A percentile compares a stretch with the other conserved stretches of the same genome.
phyloP scores from a whole-genome alignment of 1,140 invertebrate species.

The Bombus pyrosoma region DNA sequence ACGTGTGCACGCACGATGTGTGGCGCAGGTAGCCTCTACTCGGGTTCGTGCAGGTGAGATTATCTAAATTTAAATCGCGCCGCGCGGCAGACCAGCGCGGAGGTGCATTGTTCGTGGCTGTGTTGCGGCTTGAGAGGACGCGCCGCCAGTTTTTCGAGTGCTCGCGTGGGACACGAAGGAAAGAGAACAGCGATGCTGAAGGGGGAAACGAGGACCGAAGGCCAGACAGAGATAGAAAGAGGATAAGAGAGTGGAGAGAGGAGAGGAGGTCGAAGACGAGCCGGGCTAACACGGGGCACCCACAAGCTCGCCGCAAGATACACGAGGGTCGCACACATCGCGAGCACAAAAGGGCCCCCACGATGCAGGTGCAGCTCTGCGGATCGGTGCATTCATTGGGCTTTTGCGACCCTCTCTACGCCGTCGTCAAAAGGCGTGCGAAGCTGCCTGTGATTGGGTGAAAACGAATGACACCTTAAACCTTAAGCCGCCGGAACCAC shows the following conservation, averaged over 20 bases:
- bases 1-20: neutral
- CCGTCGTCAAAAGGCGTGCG: slow-evolving; percentile 33
- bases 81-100: slow-evolving; percentile 13
- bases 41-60: slow-evolving; percentile 58
- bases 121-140: slow-evolving; percentile 59
- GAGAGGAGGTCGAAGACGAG: slow-evolving; percentile 39
- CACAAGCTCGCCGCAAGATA: slow-evolving; percentile 33
- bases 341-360: slow-evolving; percentile 44
- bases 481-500: slow-evolving; percentile 1
- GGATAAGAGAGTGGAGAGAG: too few relatives aligned
- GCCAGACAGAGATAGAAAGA: neutral
- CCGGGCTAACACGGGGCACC: slow-evolving; percentile 32
- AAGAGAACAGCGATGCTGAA: neutral
- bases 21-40: slow-evolving; percentile 11
- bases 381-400: slow-evolving; percentile 35
- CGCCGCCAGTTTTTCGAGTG: slow-evolving; percentile 60
- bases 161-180: slow-evolving; percentile 33
- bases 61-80: slow-evolving; percentile 66
- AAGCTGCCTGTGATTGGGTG: slow-evolving; percentile 17
- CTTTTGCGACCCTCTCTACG: slow-evolving; percentile 32
- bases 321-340: slow-evolving; percentile 40
- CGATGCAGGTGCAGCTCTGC: slow-evolving; percentile 54
- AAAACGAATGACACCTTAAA: slow-evolving; percentile 39
- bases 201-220: neutral
- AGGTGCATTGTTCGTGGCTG: slow-evolving; percentile 58